Base-by-base conservation (phyloP, 2,113 vertebrate species). In the Corydoras sp. region DNA sequence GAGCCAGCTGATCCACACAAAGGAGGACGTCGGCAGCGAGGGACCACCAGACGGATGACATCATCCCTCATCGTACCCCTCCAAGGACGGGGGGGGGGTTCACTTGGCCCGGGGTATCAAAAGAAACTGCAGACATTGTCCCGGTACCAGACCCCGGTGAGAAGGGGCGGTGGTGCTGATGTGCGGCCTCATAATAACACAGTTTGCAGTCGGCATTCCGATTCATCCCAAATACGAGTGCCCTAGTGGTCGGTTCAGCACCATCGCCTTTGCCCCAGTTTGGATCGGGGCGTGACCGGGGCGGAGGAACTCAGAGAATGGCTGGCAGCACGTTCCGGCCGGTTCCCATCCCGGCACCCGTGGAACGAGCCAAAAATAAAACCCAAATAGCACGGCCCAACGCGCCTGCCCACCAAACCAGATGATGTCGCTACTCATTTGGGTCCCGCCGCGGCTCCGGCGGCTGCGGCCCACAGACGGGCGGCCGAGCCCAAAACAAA, bases 11-110 rank as follows among this genome's bases (percentile, higher is more conserved):
- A 65, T 75, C 69, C 66, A 69, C 75, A 77, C 68, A 77, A 74
- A 80, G 58, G 69, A 65, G 50, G 14, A 62, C 10, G 50, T 54
- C 59, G 14, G 49, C 55, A 68, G 9, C 10, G 60, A 29, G 56
- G 72, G 78, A 72, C 72, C 24, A n/a, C 65, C 78, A 77, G 78
- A 80, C 65, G 53, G 30, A 80, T 80, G 72, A 77, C 65, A 74
- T 77, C 67, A 76, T 60, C 51, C 15, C 49, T 8, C 65, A 69
- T 72, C 68, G 72, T 65, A 18, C 12, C 54, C 10, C 10, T 68
- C 65, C 58, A 53, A 64, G 64, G 68, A 78, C 50, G 63, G 62
- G 31, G 15, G n/a, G 70, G 30, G 24, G 53, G 15, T 64, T 24
- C 18, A 73, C 29, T 43, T 29, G 11, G n/a, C 24, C 63, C 14